phyloP scores from a whole-genome alignment of 2,888 invertebrate genomes.

The Microchrysa polita region DNA sequence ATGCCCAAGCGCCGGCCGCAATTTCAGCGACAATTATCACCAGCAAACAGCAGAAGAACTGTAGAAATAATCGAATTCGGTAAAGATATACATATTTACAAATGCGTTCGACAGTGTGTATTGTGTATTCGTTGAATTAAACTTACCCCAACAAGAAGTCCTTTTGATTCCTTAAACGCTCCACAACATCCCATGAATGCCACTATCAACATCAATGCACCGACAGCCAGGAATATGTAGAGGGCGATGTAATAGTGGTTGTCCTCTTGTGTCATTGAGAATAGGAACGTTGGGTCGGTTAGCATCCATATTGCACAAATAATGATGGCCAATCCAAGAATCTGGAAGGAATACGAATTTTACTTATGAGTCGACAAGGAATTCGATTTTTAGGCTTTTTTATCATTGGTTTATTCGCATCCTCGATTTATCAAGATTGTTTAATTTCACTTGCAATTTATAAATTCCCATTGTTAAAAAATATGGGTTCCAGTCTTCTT shows the following conservation, averaged over 20 bases:
- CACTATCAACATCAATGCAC: slow-evolving; percentile 76
- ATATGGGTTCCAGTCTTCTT: too few relatives aligned
- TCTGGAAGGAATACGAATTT: too few relatives aligned
- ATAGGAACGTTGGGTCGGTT: slow-evolving; percentile 77
- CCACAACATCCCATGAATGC: slow-evolving; percentile 87
- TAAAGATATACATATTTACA: neutral
- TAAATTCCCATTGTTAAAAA: too few relatives aligned
- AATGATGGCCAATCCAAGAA: slow-evolving; percentile 75
- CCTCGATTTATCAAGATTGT: too few relatives aligned
- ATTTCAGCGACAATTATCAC: slow-evolving; percentile 82
- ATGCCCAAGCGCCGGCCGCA: slow-evolving; percentile 80
- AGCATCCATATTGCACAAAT: slow-evolving; percentile 81
- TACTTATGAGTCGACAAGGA: too few relatives aligned
- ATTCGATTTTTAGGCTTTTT: too few relatives aligned
- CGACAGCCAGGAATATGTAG: slow-evolving; percentile 77
- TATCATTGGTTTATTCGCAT: too few relatives aligned
- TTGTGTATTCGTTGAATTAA: neutral
- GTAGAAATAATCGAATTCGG: slow-evolving; percentile 50
- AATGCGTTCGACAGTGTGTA: too few relatives aligned
- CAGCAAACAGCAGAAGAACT: slow-evolving; percentile 82
- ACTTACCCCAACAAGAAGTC: slow-evolving; percentile 79
- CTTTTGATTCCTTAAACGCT: slow-evolving; percentile 79
- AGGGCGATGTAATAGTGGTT: slow-evolving; percentile 73
- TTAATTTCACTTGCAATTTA: too few relatives aligned
- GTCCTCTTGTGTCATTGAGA: slow-evolving; percentile 73